Evolutionary conservation across 1,140 invertebrate species (phyloP).

Genomic region (Drosophila melanica): DNA sequence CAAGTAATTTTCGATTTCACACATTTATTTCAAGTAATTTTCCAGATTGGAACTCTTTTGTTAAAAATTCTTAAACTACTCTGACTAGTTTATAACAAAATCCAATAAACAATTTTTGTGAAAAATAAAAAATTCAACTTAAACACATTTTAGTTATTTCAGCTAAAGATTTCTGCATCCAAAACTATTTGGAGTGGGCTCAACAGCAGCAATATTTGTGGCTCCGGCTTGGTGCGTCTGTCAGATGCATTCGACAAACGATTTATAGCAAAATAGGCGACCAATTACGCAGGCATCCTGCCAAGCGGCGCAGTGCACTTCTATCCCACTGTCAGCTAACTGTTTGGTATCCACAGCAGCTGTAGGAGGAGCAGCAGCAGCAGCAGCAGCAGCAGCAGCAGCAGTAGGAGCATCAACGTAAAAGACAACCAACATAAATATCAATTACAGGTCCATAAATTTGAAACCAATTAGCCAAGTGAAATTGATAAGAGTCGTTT

Average conservation of each 20-base stretch:
- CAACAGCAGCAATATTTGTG: not conserved
- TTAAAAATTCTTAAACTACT: too few species aligned
- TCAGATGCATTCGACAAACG: slow-evolving; percentile 42
- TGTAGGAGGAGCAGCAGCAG: not conserved
- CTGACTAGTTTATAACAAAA: too few species aligned
- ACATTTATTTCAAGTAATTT: too few species aligned
- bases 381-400: slow-evolving; percentile 1
- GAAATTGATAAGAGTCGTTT: slow-evolving; percentile 79
- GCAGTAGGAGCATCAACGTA: slow-evolving; percentile 26
- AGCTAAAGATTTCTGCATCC: slow-evolving; percentile 5
- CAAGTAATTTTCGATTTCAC: too few species aligned
- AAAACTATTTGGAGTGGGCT: not conserved
- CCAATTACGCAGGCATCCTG: slow-evolving; percentile 73
- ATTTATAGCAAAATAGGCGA: slow-evolving; percentile 76
- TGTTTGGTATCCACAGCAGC: slow-evolving; percentile 60
- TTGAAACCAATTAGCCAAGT: slow-evolving; percentile 83
- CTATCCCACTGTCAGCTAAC: slow-evolving; percentile 31
- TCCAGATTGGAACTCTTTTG: too few species aligned
- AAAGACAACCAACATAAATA: slow-evolving; percentile 75
- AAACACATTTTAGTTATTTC: not conserved
- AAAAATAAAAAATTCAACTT: too few species aligned
- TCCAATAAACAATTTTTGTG: too few species aligned
- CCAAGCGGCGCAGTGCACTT: not conserved
- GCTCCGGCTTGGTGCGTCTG: not conserved
- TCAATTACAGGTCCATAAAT: slow-evolving; percentile 83